These are phyloP conservation scores for Tetanocera ferruginea DNA, from an alignment of 2,888 invertebrate genomes.

Conservation along the genomic window DNA sequence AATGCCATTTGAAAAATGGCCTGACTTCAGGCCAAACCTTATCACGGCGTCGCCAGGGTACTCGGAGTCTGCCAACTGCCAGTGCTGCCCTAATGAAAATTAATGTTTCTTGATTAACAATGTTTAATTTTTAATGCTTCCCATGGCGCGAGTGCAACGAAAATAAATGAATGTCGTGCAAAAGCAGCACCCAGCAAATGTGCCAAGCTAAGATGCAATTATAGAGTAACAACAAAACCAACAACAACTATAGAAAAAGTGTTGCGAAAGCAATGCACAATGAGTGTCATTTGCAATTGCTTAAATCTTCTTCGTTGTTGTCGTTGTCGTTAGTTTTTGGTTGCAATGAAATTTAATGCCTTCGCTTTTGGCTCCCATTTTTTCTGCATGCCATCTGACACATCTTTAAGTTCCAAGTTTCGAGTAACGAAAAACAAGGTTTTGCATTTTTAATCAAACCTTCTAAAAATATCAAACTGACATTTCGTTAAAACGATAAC, in stretches of 20 bases:
- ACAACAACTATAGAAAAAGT: background rate
- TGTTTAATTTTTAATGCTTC: slow-evolving; percentile 29
- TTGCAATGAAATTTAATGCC: slow-evolving; percentile 29
- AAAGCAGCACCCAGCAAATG: background rate
- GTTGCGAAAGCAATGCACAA: background rate
- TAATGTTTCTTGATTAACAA: slow-evolving; percentile 33
- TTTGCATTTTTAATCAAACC: too few species aligned
- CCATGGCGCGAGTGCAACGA: slow-evolving; percentile 4
- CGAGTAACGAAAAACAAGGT: background rate
- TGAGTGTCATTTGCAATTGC: slow-evolving; percentile 11
- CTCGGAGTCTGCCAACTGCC: background rate
- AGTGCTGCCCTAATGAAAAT: slow-evolving; percentile 24
- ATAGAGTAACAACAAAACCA: background rate
- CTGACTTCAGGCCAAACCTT: background rate
- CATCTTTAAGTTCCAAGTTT: background rate
- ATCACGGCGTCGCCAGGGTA: background rate
- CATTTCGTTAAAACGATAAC: too few species aligned
- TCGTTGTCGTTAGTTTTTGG: background rate
- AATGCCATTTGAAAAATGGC: slow-evolving; percentile 19
- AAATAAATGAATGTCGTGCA: background rate
- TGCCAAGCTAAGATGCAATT: slow-evolving; percentile 16
- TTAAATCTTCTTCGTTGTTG: background rate
- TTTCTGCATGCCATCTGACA: background rate
- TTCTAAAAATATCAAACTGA: too few species aligned
- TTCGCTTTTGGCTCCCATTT: background rate